Base-by-base conservation (phyloP, 1,140 invertebrate genomes). In the Drosophila seguyi region DNA sequence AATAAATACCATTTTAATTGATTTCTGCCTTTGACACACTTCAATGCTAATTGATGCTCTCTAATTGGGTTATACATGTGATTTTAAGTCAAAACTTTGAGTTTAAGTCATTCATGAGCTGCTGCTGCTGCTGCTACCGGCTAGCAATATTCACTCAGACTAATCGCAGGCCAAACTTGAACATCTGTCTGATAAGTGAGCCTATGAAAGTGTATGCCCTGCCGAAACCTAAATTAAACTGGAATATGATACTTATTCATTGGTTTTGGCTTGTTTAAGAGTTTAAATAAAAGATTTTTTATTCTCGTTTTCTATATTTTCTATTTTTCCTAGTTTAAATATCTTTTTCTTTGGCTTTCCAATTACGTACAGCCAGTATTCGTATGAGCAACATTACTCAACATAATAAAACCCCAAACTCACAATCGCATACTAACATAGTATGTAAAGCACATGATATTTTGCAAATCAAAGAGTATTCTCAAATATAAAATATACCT, bases 21-120 rank as follows among this genome's bases (percentile, higher is more conserved):
- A 13, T 72, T 29, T 25, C 16, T 13, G 22, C 31, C 69, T 73
- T 59, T 72, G 69, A 58, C 52, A 50, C 29, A 58, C 36, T 41
- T 39, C 31, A 69, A 16, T 58, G 52, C 44, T 71, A 72, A 72
- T 71, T 72, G 68, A 59, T 7, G 38, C 13, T 27, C 25, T 31
- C 59, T 47, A 72, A 72, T 72, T 72, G 38, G 69, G 52, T 48
- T 48, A 73, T 22, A 58, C 44, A 22, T 71, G 66, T 58, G 65
- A 57, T 38, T 67, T 53, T 4, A 34, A 18, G 20, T 39, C 14
- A 8, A 7, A 20, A 10, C 31, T 38, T 14, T 18, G 50, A 22
- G 22, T 45, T 45, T 7, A 44, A 44, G 42, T 22, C 41, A 44
- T 44, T 44, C 18, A 44, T 20, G 10, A 20, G 41, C 10, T 44